Evolutionary conservation across 2,113 vertebrate species (phyloP), one percentile per base, ranked within the genome.

Genomic region (Pterocles gutturalis): DNA sequence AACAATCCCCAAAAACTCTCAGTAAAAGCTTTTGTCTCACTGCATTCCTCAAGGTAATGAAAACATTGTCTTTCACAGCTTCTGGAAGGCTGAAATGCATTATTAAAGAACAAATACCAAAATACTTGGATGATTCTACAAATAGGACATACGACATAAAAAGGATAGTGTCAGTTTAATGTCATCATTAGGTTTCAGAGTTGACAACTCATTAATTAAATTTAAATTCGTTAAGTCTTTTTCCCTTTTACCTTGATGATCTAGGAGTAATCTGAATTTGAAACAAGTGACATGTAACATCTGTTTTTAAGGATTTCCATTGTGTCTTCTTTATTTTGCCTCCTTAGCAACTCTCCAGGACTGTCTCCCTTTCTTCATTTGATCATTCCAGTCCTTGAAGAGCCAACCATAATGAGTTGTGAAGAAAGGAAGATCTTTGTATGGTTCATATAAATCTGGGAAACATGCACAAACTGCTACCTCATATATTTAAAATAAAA

Each of bases 161-260:
- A 94, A 87, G 3, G 9, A 48, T 34, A 38, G 33, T 36, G 10
- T 51, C 57, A 12, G 28, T 69, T 93, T 79, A 41, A 62, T 70
- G 38, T 24, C 46, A 73, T 72, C 36, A 17, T 72, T 91, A 91
- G 70, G 41, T 57, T 87, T 77, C 66, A 93, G 81, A 87, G 58
- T 81, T 83, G 94, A 93, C 84, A 79, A 79, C 87, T 71, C 34
- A 36, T 87, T 75, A 84, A 89, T 60, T 89, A 87, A 57, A 89
- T 85, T 67, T 72, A 89, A 93, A 67, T 1, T 0, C 71, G 8
- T 4, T 11, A 80, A 36, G 13, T 14, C 34, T 43, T n/a, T 46
- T 29, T 66, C 31, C 10, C 41, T 70, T 85, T 83, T 55, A 78
- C 31, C 36, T 79, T 72, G 14, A 76, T 71, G 41, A 71, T 62